Conservation (phyloP, 2,888 invertebrate genomes). For the Anagyrus pseudococci region DNA sequence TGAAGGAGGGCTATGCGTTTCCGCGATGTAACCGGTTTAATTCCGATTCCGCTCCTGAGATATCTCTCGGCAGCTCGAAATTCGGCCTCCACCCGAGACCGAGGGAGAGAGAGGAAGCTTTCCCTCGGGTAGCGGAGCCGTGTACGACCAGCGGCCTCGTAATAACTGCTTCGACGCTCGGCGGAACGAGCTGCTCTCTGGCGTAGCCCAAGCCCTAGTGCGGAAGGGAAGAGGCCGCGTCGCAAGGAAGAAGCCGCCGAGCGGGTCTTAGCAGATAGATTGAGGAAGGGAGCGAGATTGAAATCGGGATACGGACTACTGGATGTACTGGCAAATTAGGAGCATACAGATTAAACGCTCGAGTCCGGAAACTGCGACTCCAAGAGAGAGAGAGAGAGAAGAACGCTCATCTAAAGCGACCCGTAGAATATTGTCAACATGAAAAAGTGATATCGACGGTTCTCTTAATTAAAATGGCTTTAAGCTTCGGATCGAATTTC, state of each 20-base stretch:
- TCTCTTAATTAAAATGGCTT: too few species aligned
- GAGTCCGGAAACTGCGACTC: too few species aligned
- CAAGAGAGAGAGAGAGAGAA: not conserved
- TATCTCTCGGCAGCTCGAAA: too few species aligned
- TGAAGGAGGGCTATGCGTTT: constrained; percentile 47
- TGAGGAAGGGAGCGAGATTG: constrained; percentile 27
- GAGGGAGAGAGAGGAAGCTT: too few species aligned
- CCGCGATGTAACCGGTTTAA: constrained; percentile 48
- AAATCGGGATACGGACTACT: constrained; percentile 11
- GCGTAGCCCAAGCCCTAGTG: constrained; percentile 3
- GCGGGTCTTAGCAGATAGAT: constrained; percentile 21
- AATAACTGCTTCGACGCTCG: constrained; percentile 30
- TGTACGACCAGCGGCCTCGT: constrained; percentile 12
- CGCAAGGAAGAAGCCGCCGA: not conserved
- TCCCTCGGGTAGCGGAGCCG: too few species aligned
- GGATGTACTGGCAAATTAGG: constrained; percentile 23
- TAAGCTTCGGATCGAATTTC: too few species aligned
- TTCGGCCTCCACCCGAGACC: too few species aligned
- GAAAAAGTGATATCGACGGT: too few species aligned
- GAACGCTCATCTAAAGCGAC: too few species aligned
- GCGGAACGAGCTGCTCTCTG: too few species aligned
- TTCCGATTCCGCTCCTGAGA: constrained; percentile 44
- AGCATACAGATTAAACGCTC: constrained; percentile 34
- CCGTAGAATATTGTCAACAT: too few species aligned
- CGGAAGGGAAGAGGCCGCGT: constrained; percentile 1